Evolutionary conservation across 1,140 invertebrate species (phyloP).

Genomic region (Arctopsyche grandis): DNA sequence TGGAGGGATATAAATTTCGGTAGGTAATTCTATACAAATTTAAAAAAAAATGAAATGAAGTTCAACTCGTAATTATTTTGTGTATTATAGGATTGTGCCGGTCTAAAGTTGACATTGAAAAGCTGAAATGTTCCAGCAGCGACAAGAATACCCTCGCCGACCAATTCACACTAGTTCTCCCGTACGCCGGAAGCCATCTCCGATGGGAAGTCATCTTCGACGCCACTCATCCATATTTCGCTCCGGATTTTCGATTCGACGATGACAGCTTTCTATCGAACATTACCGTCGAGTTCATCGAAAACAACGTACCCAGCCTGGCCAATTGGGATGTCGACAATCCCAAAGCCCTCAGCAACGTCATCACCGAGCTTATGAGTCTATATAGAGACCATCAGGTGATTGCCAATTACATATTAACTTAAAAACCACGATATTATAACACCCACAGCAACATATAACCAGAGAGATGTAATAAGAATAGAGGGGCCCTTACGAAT

Average conservation of each 20-base stretch:
- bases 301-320: slow-evolving; percentile 66
- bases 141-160: slow-evolving; percentile 53
- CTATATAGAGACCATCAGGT: slow-evolving; percentile 70
- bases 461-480: no score
- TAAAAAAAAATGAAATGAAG: background rate
- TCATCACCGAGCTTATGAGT: slow-evolving; percentile 66
- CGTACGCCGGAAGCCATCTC: slow-evolving; percentile 59
- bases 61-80: background rate
- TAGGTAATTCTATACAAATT: slow-evolving; percentile 10
- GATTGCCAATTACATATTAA: background rate
- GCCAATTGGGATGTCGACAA: slow-evolving; percentile 67
- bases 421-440: background rate
- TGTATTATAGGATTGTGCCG: slow-evolving; percentile 48
- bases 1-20: slow-evolving; percentile 49
- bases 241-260: slow-evolving; percentile 67
- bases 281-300: slow-evolving; percentile 63
- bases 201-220: slow-evolving; percentile 61
- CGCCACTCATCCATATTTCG: slow-evolving; percentile 57
- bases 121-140: slow-evolving; percentile 37
- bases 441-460: background rate
- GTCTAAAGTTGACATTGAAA: slow-evolving; percentile 51
- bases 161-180: slow-evolving; percentile 60
- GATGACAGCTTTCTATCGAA: slow-evolving; percentile 68
- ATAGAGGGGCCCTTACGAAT: no score
- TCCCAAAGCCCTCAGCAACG: slow-evolving; percentile 64